Evolutionary conservation across 1,140 invertebrate genomes (phyloP).

Genomic region (Nebria ingens): DNA sequence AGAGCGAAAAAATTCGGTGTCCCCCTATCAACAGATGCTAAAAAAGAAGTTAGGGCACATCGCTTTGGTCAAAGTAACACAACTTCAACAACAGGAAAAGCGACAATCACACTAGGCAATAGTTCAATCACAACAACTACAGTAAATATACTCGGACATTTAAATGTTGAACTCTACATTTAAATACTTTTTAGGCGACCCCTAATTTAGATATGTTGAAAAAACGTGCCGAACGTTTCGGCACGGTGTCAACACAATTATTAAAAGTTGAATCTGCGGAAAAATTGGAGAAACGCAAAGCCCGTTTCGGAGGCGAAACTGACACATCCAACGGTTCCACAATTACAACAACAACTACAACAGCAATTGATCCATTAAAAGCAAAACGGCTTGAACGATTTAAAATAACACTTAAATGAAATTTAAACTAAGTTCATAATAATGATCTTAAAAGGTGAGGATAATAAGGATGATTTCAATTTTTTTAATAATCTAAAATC

Average conservation of each 20-base stretch:
- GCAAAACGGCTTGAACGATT: slow-evolving; percentile 27
- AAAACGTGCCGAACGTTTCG: slow-evolving; percentile 65
- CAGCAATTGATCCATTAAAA: slow-evolving; percentile 17
- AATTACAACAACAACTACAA: slow-evolving; percentile 11
- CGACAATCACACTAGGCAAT: slow-evolving; percentile 31
- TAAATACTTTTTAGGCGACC: not conserved
- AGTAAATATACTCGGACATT: not conserved
- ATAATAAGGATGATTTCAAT: too few species aligned
- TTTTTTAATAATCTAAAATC: too few species aligned
- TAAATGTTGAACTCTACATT: not conserved
- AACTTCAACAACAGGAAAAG: slow-evolving; percentile 22
- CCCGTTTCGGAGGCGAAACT: slow-evolving; percentile 48
- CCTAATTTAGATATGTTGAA: slow-evolving; percentile 50
- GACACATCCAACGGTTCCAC: slow-evolving; percentile 23
- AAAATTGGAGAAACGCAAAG: slow-evolving; percentile 58
- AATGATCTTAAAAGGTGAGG: not conserved
- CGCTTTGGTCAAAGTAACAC: slow-evolving; percentile 43
- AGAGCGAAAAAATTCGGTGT: slow-evolving; percentile 70
- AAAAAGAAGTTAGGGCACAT: slow-evolving; percentile 55
- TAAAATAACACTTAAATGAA: slow-evolving; percentile 15
- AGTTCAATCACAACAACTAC: slow-evolving; percentile 22
- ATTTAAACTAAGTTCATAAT: too few species aligned
- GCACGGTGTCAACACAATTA: slow-evolving; percentile 55
- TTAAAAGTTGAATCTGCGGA: slow-evolving; percentile 54
- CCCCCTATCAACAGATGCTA: slow-evolving; percentile 43